Evolutionary conservation across 2,113 vertebrate species (phyloP).

Genomic region (Zosterops borbonicus): DNA sequence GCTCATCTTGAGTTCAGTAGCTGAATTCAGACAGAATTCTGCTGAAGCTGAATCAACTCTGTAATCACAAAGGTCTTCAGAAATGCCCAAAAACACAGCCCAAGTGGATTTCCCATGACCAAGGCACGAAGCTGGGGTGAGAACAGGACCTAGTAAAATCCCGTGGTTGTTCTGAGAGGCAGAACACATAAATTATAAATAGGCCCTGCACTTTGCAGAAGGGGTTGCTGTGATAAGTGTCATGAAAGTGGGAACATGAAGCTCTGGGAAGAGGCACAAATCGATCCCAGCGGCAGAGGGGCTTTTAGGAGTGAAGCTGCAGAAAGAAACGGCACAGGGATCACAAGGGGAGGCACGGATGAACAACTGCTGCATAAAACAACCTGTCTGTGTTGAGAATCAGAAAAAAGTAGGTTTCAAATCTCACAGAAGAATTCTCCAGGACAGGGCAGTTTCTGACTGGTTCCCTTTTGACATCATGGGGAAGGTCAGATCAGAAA

Average conservation of each 20-base stretch:
- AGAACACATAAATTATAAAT: not conserved
- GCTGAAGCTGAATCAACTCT: not conserved
- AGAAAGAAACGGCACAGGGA: not conserved
- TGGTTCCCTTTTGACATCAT: too few relatives aligned
- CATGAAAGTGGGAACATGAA: not conserved
- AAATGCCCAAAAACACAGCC: not conserved
- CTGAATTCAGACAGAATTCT: not conserved
- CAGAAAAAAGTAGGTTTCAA: too few relatives aligned
- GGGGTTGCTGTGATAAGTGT: not conserved
- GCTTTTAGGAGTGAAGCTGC: not conserved
- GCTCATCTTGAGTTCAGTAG: not conserved
- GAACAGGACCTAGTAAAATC: not conserved
- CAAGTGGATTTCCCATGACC: not conserved
- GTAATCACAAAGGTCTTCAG: not conserved
- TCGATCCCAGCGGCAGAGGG: not conserved
- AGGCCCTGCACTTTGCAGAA: not conserved
- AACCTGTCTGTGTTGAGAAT: too few relatives aligned
- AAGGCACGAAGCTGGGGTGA: not conserved
- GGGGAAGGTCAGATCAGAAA: too few relatives aligned
- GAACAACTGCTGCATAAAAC: too few relatives aligned
- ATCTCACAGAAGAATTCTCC: too few relatives aligned
- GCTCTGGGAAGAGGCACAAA: not conserved
- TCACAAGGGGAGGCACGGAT: too few relatives aligned
- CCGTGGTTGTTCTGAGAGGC: not conserved
- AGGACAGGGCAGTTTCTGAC: too few relatives aligned